Conservation (phyloP, 2,113 vertebrate species). For the Tachysurus vachellii region DNA sequence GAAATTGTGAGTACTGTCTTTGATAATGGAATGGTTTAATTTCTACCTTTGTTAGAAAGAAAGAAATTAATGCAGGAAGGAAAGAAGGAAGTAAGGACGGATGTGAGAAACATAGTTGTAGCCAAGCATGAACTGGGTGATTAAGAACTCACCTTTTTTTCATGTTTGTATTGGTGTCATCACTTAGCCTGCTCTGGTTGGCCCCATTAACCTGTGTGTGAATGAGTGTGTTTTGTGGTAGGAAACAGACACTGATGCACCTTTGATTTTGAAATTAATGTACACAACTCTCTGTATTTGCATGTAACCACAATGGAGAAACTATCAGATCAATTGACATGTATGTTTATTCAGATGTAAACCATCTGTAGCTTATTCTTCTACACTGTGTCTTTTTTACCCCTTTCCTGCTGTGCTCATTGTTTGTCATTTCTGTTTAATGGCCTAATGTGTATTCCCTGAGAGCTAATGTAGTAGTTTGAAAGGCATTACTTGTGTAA, state of each 20-base stretch:
- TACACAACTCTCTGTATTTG: background rate
- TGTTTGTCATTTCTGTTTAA: slow-evolving; percentile 20
- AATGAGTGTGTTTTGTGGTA: slow-evolving; percentile 17
- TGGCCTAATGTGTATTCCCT: background rate
- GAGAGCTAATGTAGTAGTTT: slow-evolving; percentile 24
- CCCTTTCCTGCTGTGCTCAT: background rate
- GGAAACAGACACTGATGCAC: background rate
- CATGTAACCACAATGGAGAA: background rate
- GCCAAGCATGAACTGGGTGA: background rate
- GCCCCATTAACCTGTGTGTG: slow-evolving; percentile 9
- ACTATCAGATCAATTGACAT: background rate
- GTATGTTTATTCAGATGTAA: background rate
- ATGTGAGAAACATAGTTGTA: background rate
- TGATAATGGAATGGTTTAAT: no score
- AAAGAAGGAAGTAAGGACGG: no score
- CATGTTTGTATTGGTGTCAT: slow-evolving; percentile 4
- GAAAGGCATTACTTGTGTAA: slow-evolving; percentile 45
- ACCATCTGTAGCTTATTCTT: background rate
- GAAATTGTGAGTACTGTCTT: no score
- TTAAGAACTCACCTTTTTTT: background rate
- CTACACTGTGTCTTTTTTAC: background rate
- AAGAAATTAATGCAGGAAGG: no score
- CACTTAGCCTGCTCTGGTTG: slow-evolving; percentile 6
- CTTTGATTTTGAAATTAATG: background rate
- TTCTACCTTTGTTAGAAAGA: no score